Conservation (phyloP, 2,888 invertebrate species). For the Phorcus lineatus region DNA sequence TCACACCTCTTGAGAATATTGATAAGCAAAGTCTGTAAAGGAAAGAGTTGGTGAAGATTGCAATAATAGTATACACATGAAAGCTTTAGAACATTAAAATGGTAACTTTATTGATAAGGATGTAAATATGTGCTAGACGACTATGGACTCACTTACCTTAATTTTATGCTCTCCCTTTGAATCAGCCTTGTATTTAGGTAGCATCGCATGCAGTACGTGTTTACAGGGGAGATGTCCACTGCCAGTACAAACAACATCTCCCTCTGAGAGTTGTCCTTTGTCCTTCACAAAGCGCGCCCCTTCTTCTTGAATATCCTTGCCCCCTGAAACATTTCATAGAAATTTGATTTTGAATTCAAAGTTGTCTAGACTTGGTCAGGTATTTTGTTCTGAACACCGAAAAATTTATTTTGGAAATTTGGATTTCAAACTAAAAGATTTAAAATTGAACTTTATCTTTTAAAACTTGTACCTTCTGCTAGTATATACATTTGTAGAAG, state of each 20-base stretch:
- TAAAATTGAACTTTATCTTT: no score
- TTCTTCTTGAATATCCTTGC: constrained; percentile 49
- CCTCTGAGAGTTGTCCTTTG: constrained; percentile 42
- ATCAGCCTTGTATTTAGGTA: constrained; percentile 53
- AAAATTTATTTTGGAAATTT: no score
- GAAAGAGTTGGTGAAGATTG: background rate
- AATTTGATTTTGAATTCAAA: no score
- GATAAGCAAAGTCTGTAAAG: constrained; percentile 36
- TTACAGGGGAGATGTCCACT: constrained; percentile 48
- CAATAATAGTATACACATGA: no score
- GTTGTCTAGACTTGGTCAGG: no score
- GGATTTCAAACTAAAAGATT: no score
- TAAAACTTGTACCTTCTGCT: no score
- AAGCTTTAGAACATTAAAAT: no score
- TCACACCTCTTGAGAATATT: constrained; percentile 41
- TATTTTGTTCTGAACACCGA: no score
- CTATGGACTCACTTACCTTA: background rate
- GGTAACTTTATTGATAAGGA: no score
- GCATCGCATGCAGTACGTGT: constrained; percentile 53
- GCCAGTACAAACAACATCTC: constrained; percentile 44
- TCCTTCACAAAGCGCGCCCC: constrained; percentile 39
- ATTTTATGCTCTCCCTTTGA: constrained; percentile 35
- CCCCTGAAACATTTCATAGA: constrained; percentile 39
- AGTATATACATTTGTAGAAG: no score
- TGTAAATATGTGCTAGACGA: no score